Conservation (phyloP, 2,797 vertebrate genomes). For the Gobio occitaniae region DNA sequence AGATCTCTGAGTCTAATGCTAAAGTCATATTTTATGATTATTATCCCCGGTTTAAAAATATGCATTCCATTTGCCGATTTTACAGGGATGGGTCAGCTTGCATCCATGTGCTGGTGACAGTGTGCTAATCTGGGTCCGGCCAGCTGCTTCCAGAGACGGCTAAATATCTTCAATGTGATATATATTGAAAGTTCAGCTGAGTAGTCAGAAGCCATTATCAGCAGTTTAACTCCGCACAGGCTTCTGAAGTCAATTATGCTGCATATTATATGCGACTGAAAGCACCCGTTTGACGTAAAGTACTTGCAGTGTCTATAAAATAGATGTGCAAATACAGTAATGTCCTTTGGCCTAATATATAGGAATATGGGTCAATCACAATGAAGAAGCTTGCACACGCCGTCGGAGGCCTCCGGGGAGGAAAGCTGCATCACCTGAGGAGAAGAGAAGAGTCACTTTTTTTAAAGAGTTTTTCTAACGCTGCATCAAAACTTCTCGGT, state of each 20-base stretch:
- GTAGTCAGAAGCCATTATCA: slow-evolving; percentile 38
- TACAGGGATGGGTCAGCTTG: slow-evolving; percentile 11
- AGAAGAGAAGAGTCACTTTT: not conserved
- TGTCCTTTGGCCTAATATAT: slow-evolving; percentile 9
- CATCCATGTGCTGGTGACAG: slow-evolving; percentile 4
- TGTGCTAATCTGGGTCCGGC: not conserved
- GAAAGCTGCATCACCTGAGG: slow-evolving; percentile 9
- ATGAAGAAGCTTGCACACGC: not conserved
- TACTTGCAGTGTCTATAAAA: slow-evolving; percentile 36
- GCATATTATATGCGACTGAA: slow-evolving; percentile 37
- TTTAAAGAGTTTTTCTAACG: not conserved
- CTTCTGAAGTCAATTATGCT: slow-evolving; percentile 32
- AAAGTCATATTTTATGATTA: not conserved
- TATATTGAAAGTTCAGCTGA: slow-evolving; percentile 22
- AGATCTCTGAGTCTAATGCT: not conserved
- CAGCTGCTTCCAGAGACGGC: slow-evolving; percentile 18
- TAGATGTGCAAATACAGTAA: slow-evolving; percentile 23
- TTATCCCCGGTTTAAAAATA: not conserved
- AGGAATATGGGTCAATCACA: slow-evolving; percentile 11
- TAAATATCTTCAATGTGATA: slow-evolving; percentile 12
- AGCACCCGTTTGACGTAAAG: slow-evolving; percentile 16
- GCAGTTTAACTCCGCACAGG: slow-evolving; percentile 23
- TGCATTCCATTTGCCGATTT: not conserved
- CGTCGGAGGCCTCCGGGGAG: slow-evolving; percentile 3
- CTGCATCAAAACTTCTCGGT: not conserved